Conservation (phyloP, 2,888 invertebrate species). For the Criorhina ranunculi region DNA sequence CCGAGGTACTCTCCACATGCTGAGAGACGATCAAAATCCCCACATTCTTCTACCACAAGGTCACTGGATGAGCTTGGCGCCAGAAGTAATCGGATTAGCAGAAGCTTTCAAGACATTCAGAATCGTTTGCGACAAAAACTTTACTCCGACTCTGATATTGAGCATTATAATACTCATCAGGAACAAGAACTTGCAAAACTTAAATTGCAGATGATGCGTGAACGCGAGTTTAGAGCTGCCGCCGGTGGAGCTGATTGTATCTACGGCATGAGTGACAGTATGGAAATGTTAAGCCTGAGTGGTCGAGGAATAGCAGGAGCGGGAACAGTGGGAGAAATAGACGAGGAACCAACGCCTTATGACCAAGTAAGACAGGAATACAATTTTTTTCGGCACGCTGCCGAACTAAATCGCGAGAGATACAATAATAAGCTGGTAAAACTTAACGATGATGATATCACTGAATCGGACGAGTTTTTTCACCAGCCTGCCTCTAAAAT, state of each 20-base stretch:
- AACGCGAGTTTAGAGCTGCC: constrained; percentile 80
- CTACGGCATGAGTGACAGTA: constrained; percentile 67
- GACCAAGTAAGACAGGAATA: constrained; percentile 75
- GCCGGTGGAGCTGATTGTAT: constrained; percentile 56
- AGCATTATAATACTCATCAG: constrained; percentile 78
- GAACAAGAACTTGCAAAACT: constrained; percentile 79
- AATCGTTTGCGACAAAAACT: constrained; percentile 75
- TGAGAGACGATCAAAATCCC: constrained; percentile 41
- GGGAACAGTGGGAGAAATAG: background rate
- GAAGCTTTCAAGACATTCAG: constrained; percentile 56
- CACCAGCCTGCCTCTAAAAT: constrained; percentile 81
- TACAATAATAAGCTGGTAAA: constrained; percentile 58
- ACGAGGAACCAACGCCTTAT: constrained; percentile 42
- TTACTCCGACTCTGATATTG: constrained; percentile 79
- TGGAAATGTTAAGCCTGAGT: constrained; percentile 62
- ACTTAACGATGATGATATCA: constrained; percentile 64
- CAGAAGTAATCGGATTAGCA: constrained; percentile 34
- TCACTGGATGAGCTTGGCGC: constrained; percentile 49
- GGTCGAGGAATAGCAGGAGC: background rate
- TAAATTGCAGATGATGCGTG: constrained; percentile 79
- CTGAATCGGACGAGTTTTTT: constrained; percentile 81
- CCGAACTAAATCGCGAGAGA: constrained; percentile 78
- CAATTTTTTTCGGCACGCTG: constrained; percentile 80
- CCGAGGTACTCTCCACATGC: constrained; percentile 28
- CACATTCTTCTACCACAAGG: constrained; percentile 39